Base-by-base conservation (phyloP, 2,113 vertebrate species). In the Hyla sarda region DNA sequence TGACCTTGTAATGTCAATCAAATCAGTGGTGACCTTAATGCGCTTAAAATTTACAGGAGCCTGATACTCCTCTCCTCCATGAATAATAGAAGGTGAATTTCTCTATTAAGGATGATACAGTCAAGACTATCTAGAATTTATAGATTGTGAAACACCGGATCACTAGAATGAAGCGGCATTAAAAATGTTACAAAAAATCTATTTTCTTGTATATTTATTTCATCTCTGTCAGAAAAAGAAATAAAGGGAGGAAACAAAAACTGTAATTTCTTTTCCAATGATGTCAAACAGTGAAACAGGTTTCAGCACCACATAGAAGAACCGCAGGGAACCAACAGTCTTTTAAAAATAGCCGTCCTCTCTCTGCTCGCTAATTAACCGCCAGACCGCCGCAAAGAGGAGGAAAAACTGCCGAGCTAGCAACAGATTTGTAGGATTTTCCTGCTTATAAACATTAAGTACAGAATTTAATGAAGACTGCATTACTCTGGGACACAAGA, bases 381-480 rank as follows among this genome's bases (percentile, higher is more conserved):
- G 87, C 25, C 75, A 79, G 75, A 72, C 75, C 75, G 30, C 21
- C 17, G 48, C 75, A 71, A 52, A 65, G 52, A 23, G 37, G 19
- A 34, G 14, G 13, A 14, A 30, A 69, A 32, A 34, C 45, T 32
- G 82, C 69, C 75, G 82, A 84, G 74, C 73, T 87, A 88, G 87
- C 89, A 87, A 92, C 91, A 90, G 62, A 72, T 71, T 56, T 86
- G 60, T 91, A 90, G 91, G 5, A 30, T 41, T 77, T 94, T 93
- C 88, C 87, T 91, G 90, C 47, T 69, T 62, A 90, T 37, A 88
- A 87, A 87, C 87, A 90, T 82, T 75, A 62, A 30, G 23, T 78
- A 10, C 47, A 23, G 8, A 32, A 32, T n/a, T 78, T 67, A 77
- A 84, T 62, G 83, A 76, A 45, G 58, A 77, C 34, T 19, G 11